Percentiles rank a stretch among this genome's conserved stretches.
Evolutionary conservation across 1,140 invertebrate genomes (phyloP).

Genomic region (Drosophila lacertosa): DNA sequence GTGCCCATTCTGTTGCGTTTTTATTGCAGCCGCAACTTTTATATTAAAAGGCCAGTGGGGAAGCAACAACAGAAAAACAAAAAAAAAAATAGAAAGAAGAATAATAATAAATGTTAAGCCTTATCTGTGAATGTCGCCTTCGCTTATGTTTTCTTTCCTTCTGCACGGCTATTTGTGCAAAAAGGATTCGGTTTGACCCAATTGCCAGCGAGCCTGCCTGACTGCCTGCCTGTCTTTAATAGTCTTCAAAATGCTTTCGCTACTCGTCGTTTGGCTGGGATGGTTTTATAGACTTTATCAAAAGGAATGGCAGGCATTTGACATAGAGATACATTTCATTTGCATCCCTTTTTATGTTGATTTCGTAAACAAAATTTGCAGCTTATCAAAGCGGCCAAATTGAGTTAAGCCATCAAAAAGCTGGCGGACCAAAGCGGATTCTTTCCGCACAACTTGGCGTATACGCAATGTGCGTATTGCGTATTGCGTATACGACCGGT

Average conservation of each 20-base stretch:
- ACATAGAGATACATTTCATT: slow-evolving; percentile 81
- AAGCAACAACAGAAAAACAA: slow-evolving; percentile 30
- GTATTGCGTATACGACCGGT: slow-evolving; percentile 50
- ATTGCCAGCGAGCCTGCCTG: not conserved
- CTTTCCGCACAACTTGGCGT: slow-evolving; percentile 42
- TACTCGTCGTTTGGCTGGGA: slow-evolving; percentile 58
- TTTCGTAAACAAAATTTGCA: slow-evolving; percentile 60
- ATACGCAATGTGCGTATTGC: slow-evolving; percentile 51
- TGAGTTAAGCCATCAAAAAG: slow-evolving; percentile 59
- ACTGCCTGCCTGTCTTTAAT: slow-evolving; percentile 52
- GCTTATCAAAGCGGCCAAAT: slow-evolving; percentile 61
- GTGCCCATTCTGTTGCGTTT: slow-evolving; percentile 34
- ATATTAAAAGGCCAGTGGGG: slow-evolving; percentile 70
- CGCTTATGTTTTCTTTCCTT: not conserved
- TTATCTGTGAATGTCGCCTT: slow-evolving; percentile 71
- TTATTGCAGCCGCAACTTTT: slow-evolving; percentile 81
- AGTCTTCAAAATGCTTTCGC: slow-evolving; percentile 73
- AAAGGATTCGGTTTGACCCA: slow-evolving; percentile 17
- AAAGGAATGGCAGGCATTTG: slow-evolving; percentile 71
- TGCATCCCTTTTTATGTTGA: slow-evolving; percentile 64
- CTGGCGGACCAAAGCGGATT: slow-evolving; percentile 24
- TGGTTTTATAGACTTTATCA: slow-evolving; percentile 71
- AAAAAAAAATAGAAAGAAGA: slow-evolving; percentile 15
- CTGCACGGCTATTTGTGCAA: not conserved
- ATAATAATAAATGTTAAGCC: slow-evolving; percentile 46